Base-by-base conservation (phyloP, 2,797 vertebrate genomes). In the Alcedo quadribrachys region DNA sequence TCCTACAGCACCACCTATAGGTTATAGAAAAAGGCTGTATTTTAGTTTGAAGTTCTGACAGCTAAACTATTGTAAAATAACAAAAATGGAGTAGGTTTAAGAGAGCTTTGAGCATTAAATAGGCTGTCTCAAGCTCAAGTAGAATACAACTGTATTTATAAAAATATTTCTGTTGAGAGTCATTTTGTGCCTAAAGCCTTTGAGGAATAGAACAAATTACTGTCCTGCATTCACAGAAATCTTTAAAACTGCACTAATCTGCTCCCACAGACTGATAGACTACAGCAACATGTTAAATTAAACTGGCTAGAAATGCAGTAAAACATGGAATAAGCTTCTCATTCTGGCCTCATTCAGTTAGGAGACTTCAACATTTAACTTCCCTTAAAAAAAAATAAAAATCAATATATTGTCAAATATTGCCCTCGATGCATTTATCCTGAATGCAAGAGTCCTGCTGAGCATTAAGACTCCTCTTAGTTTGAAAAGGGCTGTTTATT, bases 1-100 rank as follows among this genome's bases (percentile, higher is more conserved):
- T 40, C 99, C 99, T 89, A 99, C 87, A 11, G 97, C 97, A n/a
- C 97, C 98, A 85, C 97, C 99, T 99, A 95, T 7, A 95, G 76
- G 76, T 78, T 61, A 51, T 63, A 46, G 9, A 33, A 80, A 43
- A 57, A 30, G n/a, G 15, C 30, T 61, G 12, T 5, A 16, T 25
- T 87, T 85, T 33, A 88, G 30, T 33, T 42, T 63, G 57, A 86
- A 88, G 40, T 11, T 81, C 66, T 48, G 24, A 88, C 30, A 81
- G 18, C 12, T 21, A 25, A 45, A n/a, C 27, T 18, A 70, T 2
- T 30, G 30, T 40, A 62, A 62, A 61, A 28, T 22, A 71, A 60
- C 15, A 1, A 15, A 15, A 48, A 76, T 4, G 21, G 13, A 20
- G 20, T 32, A 57, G 33, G 19, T 78, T 80, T 68, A 85, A 50